Percentiles rank a stretch among this genome's conserved stretches.
Evolutionary conservation across 2,888 invertebrate genomes (phyloP).

Genomic region (Asteroscopus sphinx): DNA sequence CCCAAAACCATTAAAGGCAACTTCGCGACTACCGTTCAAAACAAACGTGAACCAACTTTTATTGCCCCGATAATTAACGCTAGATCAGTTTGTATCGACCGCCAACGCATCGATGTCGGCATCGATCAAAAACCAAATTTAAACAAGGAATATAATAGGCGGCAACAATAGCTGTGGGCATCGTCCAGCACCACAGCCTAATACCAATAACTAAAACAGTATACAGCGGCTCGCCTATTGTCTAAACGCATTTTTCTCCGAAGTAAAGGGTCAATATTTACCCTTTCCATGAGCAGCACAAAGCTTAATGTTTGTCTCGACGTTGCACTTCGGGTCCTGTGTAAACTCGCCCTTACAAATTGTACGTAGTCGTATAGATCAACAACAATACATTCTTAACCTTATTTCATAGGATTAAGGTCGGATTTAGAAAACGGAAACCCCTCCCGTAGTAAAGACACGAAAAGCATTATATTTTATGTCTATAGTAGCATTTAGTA

Average conservation of each 20-base stretch:
- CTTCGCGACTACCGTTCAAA: conserved; percentile 72
- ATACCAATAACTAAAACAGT: conserved; percentile 87
- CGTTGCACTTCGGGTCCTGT: conserved; percentile 88
- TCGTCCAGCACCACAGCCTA: conserved; percentile 74
- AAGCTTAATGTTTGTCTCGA: conserved; percentile 86
- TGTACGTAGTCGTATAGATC: conserved; percentile 61
- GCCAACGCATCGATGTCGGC: conserved; percentile 66
- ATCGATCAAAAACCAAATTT: conserved; percentile 66
- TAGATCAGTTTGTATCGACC: conserved; percentile 71
- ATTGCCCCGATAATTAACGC: conserved; percentile 78
- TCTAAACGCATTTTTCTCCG: conserved; percentile 88
- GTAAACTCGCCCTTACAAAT: conserved; percentile 86
- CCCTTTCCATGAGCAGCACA: conserved; percentile 85
- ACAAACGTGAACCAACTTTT: conserved; percentile 72
- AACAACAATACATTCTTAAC: conserved; percentile 56
- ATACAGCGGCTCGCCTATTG: conserved; percentile 83
- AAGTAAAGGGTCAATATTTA: conserved; percentile 86
- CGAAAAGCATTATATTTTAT: conserved; percentile 82
- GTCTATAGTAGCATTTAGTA: conserved; percentile 87
- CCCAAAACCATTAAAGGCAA: conserved; percentile 52
- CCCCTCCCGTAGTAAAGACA: conserved; percentile 66
- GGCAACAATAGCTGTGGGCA: conserved; percentile 71
- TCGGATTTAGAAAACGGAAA: conserved; percentile 49
- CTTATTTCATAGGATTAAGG: conserved; percentile 61
- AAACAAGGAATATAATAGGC: conserved; percentile 56